phyloP scores from a whole-genome alignment of 2,797 vertebrate genomes.

The Rhyacichthys aspro region DNA sequence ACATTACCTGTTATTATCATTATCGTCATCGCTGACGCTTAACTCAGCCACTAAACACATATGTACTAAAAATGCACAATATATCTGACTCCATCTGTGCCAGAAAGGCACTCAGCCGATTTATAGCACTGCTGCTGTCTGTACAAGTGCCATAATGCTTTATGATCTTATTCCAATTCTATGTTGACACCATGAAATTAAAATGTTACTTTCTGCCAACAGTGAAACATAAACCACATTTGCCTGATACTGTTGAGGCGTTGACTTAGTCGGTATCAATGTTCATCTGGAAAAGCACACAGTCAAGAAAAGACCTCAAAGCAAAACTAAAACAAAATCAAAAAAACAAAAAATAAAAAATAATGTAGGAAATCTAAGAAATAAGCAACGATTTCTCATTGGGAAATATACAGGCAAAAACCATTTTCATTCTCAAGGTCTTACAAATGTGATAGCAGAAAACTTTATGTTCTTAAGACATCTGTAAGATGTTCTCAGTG shows the following conservation, averaged over 20 bases:
- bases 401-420: slow-evolving; percentile 2
- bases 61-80: slow-evolving; percentile 63
- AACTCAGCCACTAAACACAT: slow-evolving; percentile 55
- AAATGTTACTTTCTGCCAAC: slow-evolving; percentile 54
- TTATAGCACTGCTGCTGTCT: slow-evolving; percentile 62
- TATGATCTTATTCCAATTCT: slow-evolving; percentile 72
- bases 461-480: slow-evolving; percentile 15
- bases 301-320: slow-evolving; percentile 13
- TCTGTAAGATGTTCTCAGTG: slow-evolving; percentile 9
- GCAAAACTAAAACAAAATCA: slow-evolving; percentile 3
- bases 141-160: slow-evolving; percentile 70
- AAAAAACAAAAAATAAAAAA: slow-evolving; percentile 8
- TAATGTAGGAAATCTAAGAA: not conserved
- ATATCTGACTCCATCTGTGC: slow-evolving; percentile 61
- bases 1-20: slow-evolving; percentile 64
- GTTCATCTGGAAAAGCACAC: slow-evolving; percentile 14
- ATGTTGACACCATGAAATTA: slow-evolving; percentile 74
- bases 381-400: slow-evolving; percentile 18
- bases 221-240: slow-evolving; percentile 44
- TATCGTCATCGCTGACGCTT: slow-evolving; percentile 54
- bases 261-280: slow-evolving; percentile 16
- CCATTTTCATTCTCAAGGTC: slow-evolving; percentile 36
- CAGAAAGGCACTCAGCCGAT: slow-evolving; percentile 61
- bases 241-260: slow-evolving; percentile 22
- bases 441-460: slow-evolving; percentile 17